These are phyloP conservation scores for Taphrorychus bicolor DNA, from an alignment of 2,888 invertebrate species.

Conservation along the genomic window DNA sequence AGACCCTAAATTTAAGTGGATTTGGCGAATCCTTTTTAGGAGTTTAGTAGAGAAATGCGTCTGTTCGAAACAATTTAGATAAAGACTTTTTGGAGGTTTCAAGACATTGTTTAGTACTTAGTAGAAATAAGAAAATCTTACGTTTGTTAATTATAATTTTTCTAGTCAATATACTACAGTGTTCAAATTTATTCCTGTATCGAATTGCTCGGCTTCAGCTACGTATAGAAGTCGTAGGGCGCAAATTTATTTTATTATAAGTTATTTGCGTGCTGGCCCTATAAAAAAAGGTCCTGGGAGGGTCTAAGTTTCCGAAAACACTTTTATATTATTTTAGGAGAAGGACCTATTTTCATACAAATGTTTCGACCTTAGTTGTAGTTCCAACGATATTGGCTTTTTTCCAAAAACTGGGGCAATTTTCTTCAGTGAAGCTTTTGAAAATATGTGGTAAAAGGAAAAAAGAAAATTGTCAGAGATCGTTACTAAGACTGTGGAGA, in stretches of 20 bases:
- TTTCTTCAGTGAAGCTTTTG: no score
- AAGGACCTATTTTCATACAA: constrained; percentile 3
- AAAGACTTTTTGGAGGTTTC: no score
- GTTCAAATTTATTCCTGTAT: no score
- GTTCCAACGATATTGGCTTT: background rate
- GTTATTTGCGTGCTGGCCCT: constrained; percentile 5
- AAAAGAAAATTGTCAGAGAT: no score
- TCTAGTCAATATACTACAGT: no score
- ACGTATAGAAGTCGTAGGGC: background rate
- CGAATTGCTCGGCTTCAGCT: background rate
- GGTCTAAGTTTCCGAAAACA: background rate
- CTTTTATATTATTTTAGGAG: constrained; percentile 2
- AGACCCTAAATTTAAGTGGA: background rate
- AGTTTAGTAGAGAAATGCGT: background rate
- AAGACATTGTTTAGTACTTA: no score
- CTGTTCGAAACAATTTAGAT: no score
- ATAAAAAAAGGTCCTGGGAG: background rate
- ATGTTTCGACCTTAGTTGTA: background rate
- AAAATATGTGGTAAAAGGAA: no score
- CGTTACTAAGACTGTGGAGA: no score
- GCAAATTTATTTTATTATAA: constrained; percentile 7
- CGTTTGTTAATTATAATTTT: no score
- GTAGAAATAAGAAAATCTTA: background rate
- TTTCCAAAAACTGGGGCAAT: background rate
- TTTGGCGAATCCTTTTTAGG: background rate